Conservation (phyloP, 2,888 invertebrate genomes). For the Oxycera nigricornis region DNA sequence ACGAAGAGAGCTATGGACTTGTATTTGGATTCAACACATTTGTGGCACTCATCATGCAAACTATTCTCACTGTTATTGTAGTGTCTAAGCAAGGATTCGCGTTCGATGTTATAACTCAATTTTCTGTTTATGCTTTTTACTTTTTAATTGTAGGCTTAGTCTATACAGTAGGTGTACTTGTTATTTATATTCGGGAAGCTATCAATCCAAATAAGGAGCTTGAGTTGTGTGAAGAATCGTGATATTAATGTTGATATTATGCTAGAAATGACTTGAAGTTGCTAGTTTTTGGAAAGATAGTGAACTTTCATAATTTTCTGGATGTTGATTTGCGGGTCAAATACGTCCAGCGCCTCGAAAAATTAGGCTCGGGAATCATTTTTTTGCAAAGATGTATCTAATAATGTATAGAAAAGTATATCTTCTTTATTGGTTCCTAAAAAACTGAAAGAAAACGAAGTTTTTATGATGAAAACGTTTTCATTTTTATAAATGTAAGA, state of each 20-base stretch:
- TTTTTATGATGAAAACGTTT: too few species aligned
- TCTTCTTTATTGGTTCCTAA: too few species aligned
- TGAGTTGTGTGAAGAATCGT: neutral
- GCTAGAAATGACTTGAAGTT: neutral
- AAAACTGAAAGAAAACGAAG: too few species aligned
- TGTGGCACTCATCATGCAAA: constrained; percentile 78
- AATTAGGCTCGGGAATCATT: too few species aligned
- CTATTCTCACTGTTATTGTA: constrained; percentile 70
- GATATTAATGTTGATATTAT: neutral
- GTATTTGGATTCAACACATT: constrained; percentile 92
- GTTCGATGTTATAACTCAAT: constrained; percentile 49
- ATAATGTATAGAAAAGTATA: too few species aligned
- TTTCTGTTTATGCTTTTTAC: constrained; percentile 40
- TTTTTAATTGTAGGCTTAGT: constrained; percentile 41
- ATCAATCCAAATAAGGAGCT: neutral
- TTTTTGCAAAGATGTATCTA: too few species aligned
- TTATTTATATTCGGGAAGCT: neutral
- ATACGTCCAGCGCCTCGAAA: too few species aligned
- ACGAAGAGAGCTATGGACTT: constrained; percentile 85
- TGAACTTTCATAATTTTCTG: neutral
- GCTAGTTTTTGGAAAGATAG: neutral
- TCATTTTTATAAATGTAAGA: too few species aligned
- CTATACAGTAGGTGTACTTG: constrained; percentile 16
- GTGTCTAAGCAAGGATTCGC: constrained; percentile 56
- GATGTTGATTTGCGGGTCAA: too few species aligned